Evolutionary conservation across 2,888 invertebrate genomes (phyloP).

Genomic region (Laothoe populi): DNA sequence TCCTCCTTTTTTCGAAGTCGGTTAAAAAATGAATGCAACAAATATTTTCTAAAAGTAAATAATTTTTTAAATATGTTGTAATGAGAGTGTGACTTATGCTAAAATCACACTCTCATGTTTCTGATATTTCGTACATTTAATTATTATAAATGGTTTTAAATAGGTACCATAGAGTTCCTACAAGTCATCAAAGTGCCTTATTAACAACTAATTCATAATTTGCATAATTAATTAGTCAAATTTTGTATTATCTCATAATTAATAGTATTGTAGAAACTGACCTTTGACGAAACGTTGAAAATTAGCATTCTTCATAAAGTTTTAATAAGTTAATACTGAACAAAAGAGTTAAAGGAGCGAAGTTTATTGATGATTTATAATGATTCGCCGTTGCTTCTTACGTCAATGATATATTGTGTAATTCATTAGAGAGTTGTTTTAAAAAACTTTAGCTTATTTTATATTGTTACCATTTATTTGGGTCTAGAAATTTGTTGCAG

Average conservation of each 20-base stretch:
- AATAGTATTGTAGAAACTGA: not conserved
- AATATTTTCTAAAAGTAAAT: too few relatives aligned
- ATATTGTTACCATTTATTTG: conserved; percentile 9
- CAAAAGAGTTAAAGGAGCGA: conserved; percentile 28
- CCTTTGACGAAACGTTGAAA: not conserved
- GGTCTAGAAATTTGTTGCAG: not conserved
- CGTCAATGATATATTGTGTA: conserved; percentile 21
- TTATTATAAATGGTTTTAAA: too few relatives aligned
- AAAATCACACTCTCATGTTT: too few relatives aligned
- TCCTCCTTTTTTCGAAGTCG: too few relatives aligned
- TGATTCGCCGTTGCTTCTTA: conserved; percentile 3
- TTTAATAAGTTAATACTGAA: conserved; percentile 38
- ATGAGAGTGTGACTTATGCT: too few relatives aligned
- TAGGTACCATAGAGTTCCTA: too few relatives aligned
- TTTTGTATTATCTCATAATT: not conserved
- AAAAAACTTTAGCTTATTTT: not conserved
- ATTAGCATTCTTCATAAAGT: conserved; percentile 21
- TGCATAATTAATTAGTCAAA: not conserved
- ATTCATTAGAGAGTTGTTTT: conserved; percentile 5
- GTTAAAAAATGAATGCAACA: too few relatives aligned
- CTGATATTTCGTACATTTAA: too few relatives aligned
- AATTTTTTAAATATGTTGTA: too few relatives aligned
- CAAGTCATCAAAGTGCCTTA: too few relatives aligned
- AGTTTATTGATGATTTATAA: conserved; percentile 23
- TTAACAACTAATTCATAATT: not conserved